Conservation (phyloP, 2,797 vertebrate species). For the Gymnothorax reevesii region DNA sequence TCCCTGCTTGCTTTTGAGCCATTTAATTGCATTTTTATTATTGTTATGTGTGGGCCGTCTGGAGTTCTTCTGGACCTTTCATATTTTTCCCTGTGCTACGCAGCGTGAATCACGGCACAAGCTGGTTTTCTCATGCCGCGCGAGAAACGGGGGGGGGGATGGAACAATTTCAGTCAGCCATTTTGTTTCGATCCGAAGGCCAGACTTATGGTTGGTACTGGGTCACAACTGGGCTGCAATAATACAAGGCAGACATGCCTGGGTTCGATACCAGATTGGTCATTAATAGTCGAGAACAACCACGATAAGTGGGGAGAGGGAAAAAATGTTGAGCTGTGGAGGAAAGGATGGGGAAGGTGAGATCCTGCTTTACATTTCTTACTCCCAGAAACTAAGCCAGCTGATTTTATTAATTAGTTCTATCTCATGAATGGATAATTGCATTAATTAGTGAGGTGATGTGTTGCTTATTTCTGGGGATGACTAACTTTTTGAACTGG, state of each 20-base stretch:
- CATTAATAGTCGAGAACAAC: neutral
- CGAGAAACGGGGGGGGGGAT: neutral
- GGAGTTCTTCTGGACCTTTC: neutral
- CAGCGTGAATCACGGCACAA: neutral
- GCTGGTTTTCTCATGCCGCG: neutral
- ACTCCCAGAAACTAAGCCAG: too few species aligned
- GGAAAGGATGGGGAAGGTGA: too few species aligned
- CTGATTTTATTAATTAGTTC: too few species aligned
- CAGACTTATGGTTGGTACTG: neutral
- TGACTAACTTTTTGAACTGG: too few species aligned
- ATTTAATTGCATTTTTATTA: conserved; percentile 30
- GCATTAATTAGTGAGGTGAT: too few species aligned
- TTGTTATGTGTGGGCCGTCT: neutral
- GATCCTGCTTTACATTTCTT: too few species aligned
- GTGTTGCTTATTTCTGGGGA: too few species aligned
- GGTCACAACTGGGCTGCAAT: neutral
- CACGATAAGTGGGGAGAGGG: neutral
- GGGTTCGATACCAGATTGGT: neutral
- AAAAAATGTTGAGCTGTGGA: too few species aligned
- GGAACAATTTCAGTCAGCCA: neutral
- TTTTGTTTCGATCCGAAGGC: neutral
- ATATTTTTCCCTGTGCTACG: conserved; percentile 24
- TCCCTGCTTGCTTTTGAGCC: conserved; percentile 46
- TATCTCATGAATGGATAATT: too few species aligned
- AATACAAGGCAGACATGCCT: neutral